Conservation (phyloP, 2,797 vertebrate genomes). For the Micropoecilia bifurca region DNA sequence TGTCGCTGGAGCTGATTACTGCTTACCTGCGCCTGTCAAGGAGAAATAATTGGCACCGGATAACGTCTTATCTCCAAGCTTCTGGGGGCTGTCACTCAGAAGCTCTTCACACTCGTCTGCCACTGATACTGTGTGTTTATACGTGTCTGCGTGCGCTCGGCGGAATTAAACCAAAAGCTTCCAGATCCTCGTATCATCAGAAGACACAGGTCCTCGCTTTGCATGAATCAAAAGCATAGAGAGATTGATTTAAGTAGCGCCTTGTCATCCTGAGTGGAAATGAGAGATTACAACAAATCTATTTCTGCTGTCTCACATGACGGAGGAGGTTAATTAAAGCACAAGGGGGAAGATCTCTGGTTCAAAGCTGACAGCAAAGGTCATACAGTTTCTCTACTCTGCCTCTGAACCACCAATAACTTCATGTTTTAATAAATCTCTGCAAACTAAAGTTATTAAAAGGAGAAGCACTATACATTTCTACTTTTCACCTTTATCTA, state of each 20-base stretch:
- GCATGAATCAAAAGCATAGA: conserved; percentile 55
- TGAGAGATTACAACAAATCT: conserved; percentile 72
- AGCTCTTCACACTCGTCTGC: conserved; percentile 66
- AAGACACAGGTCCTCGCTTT: conserved; percentile 64
- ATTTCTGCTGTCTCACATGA: conserved; percentile 70
- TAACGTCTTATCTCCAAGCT: conserved; percentile 77
- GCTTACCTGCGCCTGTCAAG: conserved; percentile 75
- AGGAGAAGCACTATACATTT: conserved; percentile 11
- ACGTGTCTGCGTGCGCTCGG: conserved; percentile 20
- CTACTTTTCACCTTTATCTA: not conserved
- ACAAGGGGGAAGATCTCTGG: conserved; percentile 47
- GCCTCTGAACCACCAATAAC: conserved; percentile 21
- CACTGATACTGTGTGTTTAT: conserved; percentile 44
- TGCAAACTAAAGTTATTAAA: conserved; percentile 6
- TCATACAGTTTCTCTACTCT: conserved; percentile 47
- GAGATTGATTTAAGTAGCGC: conserved; percentile 69
- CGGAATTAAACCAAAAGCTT: conserved; percentile 46
- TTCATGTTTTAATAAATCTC: conserved; percentile 9
- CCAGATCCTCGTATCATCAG: conserved; percentile 68
- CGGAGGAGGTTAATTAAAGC: conserved; percentile 80
- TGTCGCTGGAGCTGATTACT: conserved; percentile 70
- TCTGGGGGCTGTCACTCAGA: conserved; percentile 77
- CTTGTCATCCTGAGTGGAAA: conserved; percentile 63
- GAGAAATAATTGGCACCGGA: conserved; percentile 81
- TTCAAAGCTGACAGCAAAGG: conserved; percentile 54